These are phyloP conservation scores for Malachius bipustulatus DNA, from an alignment of 2,888 invertebrate species.

Conservation along the genomic window DNA sequence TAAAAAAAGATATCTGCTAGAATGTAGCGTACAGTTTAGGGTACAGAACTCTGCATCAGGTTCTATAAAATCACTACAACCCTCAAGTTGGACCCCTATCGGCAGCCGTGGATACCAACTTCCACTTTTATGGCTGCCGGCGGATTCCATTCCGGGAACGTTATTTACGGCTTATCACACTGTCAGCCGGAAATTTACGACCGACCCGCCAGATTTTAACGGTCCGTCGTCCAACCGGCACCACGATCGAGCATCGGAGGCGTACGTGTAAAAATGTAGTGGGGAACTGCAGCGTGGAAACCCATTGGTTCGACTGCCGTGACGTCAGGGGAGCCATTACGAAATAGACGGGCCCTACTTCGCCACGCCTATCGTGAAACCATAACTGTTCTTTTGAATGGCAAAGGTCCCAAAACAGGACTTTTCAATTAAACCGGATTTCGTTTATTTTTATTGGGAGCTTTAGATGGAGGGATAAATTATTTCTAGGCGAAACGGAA, in stretches of 20 bases:
- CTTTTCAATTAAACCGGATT: too few relatives aligned
- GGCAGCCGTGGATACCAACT: too few relatives aligned
- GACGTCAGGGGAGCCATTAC: constrained; percentile 27
- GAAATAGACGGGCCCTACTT: constrained; percentile 23
- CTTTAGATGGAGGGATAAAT: too few relatives aligned
- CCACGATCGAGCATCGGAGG: not conserved
- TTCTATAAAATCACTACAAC: too few relatives aligned
- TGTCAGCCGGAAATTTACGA: constrained; percentile 23
- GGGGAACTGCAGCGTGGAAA: constrained; percentile 14
- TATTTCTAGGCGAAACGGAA: too few relatives aligned
- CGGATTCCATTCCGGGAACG: constrained; percentile 15
- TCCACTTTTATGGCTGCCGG: constrained; percentile 12
- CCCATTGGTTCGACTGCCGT: constrained; percentile 21
- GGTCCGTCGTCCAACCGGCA: constrained; percentile 19
- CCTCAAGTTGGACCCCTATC: too few relatives aligned
- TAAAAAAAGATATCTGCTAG: too few relatives aligned
- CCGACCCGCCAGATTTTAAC: constrained; percentile 11
- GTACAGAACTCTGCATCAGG: too few relatives aligned
- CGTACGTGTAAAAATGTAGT: constrained; percentile 9
- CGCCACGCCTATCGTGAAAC: constrained; percentile 18
- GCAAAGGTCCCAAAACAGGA: too few relatives aligned
- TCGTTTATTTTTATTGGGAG: too few relatives aligned
- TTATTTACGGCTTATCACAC: constrained; percentile 21
- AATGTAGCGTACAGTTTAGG: too few relatives aligned
- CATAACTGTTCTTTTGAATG: too few relatives aligned